Base-by-base conservation (phyloP, 2,113 vertebrate genomes). In the Paracanthobrama guichenoti region DNA sequence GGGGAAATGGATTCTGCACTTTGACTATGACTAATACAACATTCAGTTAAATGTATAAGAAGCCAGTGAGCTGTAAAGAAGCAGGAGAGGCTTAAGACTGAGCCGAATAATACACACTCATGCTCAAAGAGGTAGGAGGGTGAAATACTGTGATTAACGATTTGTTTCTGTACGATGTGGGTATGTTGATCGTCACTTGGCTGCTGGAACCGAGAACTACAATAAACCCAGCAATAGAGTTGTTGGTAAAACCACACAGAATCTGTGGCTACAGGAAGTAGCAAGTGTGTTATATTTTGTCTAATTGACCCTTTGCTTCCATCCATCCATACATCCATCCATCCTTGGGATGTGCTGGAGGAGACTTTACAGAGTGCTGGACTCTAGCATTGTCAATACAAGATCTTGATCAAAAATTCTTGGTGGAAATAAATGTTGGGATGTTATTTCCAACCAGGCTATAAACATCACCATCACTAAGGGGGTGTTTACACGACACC, bases 1-100 rank as follows among this genome's bases (percentile, higher is more conserved):
- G 55, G 87, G 69, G 84, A 85, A 78, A 83, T 66, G 69, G 83
- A 85, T 84, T 90, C 78, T 75, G 83, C 85, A 50, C 71, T 88
- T 90, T 90, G 85, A 85, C 89, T 86, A 86, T 80, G 81, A 86
- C 84, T 89, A 88, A 83, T 90, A 87, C 83, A 83, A 88, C 90
- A 90, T 91, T 87, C 84, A 91, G 89, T 92, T 89, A 89, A 89
- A 89, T 89, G 84, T 90, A 80, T 89, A 87, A 85, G 78, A 73
- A 84, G 75, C 73, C 80, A 88, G 88, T 77, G 83, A 90, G 88
- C 84, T 84, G 77, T 84, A 79, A 86, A 86, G 86, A 86, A 90
- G 67, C 79, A 69, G 73, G 79, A 55, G 53, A 83, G 86, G 86
- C 85, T 91, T 57, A 85, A 87, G 79, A 73, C 87, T 74, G 73